Conservation (phyloP, 2,888 invertebrate genomes). For the Ormyrus labotus region DNA sequence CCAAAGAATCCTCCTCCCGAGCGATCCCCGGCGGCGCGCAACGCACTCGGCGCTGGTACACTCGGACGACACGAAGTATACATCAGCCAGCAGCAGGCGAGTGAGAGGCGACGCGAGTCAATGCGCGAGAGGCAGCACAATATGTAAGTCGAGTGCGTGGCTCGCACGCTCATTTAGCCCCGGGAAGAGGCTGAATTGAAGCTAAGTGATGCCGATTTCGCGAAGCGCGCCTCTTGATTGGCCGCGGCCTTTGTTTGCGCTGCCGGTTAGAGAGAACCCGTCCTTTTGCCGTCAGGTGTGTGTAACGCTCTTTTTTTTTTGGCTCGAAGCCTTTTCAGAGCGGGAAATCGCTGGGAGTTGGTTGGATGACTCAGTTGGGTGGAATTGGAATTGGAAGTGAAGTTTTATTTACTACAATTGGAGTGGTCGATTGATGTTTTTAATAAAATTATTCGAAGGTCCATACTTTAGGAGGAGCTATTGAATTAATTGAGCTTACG, state of each 20-base stretch:
- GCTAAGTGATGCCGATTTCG: slow-evolving; percentile 51
- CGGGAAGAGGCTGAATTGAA: slow-evolving; percentile 31
- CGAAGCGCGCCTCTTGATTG: neutral
- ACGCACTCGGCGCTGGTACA: too few relatives aligned
- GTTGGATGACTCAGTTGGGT: too few relatives aligned
- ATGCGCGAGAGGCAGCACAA: neutral
- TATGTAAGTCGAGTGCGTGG: slow-evolving; percentile 1
- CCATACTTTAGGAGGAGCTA: too few relatives aligned
- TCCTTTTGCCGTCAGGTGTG: neutral
- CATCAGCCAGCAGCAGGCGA: too few relatives aligned
- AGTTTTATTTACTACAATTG: too few relatives aligned
- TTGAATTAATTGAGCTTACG: too few relatives aligned
- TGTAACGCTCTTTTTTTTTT: neutral
- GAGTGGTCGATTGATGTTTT: too few relatives aligned
- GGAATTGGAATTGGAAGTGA: too few relatives aligned
- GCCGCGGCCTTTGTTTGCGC: slow-evolving; percentile 1
- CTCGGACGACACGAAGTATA: neutral
- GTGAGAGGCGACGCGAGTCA: neutral
- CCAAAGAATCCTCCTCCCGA: too few relatives aligned
- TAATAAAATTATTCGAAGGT: neutral
- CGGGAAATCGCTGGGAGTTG: too few relatives aligned
- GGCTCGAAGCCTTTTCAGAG: too few relatives aligned
- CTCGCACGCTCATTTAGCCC: slow-evolving; percentile 32
- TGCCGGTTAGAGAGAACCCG: neutral
- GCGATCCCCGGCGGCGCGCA: too few relatives aligned